Base-by-base conservation (phyloP, 2,888 invertebrate genomes). In the Cephalotes varians region DNA sequence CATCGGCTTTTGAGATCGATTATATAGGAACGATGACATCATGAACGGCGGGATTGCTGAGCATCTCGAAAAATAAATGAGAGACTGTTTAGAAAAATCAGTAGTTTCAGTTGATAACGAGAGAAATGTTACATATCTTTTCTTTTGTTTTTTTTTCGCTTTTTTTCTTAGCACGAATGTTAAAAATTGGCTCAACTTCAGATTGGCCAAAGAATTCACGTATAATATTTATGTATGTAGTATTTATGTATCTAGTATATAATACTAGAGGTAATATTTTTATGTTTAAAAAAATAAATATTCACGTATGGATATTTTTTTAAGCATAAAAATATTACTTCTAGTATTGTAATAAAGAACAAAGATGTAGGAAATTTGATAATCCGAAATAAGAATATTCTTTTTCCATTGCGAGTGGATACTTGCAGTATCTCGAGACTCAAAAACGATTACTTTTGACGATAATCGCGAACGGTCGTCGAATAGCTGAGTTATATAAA, bases 1-100 rank as follows among this genome's bases (percentile, higher is more conserved):
- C 25, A n/a, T n/a, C 6, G 44, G 21, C 44, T 69, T 56, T 71
- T 18, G 0, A 3, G 25, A 0, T 18, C 72, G 72, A 79, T 79
- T 25, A 56, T 71, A 44, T n/a, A 12, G 40, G 15, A 2, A 44
- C 7, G 18, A 56, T 79, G 77, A 79, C 54, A 71, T 71, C 54
- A 54, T 21, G 2, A 40, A n/a, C 1, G 10, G 15, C 40, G n/a
- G 1, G n/a, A 31, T 44, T 28, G 5, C 3, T 40, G 21, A 10
- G 12, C 5, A 34, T 73, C 21, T 71, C 0, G 31, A 21, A 44
- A 6, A 40, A 6, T 9, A 7, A 2, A 40, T 1, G 25, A 40
- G 15, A 12, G 25, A 5, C 2, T 37, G 25, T 40, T 51, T 54
- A 15, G 3, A 37, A 34, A 12, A 49, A 25, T 67, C n/a, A 37